phyloP scores from a whole-genome alignment of 2,797 vertebrate species.

The Melopsittacus undulatus region DNA sequence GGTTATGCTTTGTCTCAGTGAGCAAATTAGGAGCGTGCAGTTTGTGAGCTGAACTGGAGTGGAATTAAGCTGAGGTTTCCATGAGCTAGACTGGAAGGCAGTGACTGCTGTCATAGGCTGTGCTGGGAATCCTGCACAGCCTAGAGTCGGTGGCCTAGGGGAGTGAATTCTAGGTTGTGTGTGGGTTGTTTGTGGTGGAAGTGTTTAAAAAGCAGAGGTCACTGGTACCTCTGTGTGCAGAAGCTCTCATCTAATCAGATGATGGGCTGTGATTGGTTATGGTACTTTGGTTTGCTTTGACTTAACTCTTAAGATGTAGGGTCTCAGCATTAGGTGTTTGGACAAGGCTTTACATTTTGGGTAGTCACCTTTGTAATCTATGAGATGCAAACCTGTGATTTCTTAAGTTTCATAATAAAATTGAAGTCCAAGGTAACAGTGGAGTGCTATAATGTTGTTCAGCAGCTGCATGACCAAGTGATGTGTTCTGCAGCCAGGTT shows the following conservation, averaged over 20 bases:
- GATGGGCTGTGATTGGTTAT: background rate
- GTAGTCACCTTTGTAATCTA: background rate
- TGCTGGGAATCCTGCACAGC: accelerated
- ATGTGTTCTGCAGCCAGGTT: background rate
- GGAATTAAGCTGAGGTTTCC: background rate
- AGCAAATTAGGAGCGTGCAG: accelerated
- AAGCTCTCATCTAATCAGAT: background rate
- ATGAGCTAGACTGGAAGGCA: background rate
- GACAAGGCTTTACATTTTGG: background rate
- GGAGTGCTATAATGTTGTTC: background rate
- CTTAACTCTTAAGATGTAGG: background rate
- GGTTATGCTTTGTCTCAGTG: background rate
- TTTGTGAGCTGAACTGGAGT: background rate
- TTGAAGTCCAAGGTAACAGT: background rate
- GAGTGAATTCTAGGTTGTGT: accelerated
- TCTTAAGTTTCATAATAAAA: background rate
- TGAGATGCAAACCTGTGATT: background rate
- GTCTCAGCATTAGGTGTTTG: background rate
- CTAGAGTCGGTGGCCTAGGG: background rate
- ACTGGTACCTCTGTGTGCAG: background rate
- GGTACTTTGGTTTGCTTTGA: background rate
- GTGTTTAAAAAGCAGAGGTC: background rate
- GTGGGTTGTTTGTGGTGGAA: background rate
- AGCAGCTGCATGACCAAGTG: background rate
- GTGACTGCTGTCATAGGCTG: background rate